These are phyloP conservation scores for Diplodus puntazzo DNA, from an alignment of 2,797 vertebrate genomes.

Conservation along the genomic window DNA sequence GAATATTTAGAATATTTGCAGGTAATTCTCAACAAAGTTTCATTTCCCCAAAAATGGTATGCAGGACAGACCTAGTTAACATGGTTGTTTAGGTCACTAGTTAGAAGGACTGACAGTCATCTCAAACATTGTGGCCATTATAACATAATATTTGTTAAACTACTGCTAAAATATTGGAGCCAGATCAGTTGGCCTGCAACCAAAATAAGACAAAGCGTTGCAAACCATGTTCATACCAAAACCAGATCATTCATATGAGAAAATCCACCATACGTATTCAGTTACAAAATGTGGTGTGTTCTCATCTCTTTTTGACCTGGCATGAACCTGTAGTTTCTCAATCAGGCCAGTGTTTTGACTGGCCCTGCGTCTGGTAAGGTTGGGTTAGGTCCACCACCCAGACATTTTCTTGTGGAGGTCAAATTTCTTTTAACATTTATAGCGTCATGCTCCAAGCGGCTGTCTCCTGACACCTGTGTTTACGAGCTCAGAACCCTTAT, in stretches of 20 bases:
- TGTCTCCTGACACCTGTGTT: slow-evolving; percentile 59
- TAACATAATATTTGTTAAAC: background rate
- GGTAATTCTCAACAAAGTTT: no score
- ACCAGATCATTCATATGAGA: slow-evolving; percentile 2
- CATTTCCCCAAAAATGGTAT: no score
- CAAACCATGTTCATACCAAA: background rate
- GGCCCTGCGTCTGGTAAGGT: slow-evolving; percentile 22
- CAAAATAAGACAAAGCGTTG: background rate
- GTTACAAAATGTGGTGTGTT: background rate
- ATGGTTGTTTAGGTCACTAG: background rate
- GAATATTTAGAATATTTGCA: no score
- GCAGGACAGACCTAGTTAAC: no score
- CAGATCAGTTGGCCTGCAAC: background rate
- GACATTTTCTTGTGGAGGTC: slow-evolving; percentile 58
- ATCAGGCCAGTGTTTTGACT: slow-evolving; percentile 8
- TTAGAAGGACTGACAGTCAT: background rate
- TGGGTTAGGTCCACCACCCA: slow-evolving; percentile 52
- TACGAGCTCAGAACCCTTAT: slow-evolving; percentile 27
- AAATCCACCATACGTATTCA: background rate
- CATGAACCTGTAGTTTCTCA: slow-evolving; percentile 29
- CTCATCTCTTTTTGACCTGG: slow-evolving; percentile 28
- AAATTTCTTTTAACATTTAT: slow-evolving; percentile 62
- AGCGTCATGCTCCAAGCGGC: slow-evolving; percentile 33
- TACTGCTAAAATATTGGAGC: background rate
- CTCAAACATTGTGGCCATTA: background rate